phyloP scores from a whole-genome alignment of 2,888 invertebrate species.

The Corythucha ciliata region DNA sequence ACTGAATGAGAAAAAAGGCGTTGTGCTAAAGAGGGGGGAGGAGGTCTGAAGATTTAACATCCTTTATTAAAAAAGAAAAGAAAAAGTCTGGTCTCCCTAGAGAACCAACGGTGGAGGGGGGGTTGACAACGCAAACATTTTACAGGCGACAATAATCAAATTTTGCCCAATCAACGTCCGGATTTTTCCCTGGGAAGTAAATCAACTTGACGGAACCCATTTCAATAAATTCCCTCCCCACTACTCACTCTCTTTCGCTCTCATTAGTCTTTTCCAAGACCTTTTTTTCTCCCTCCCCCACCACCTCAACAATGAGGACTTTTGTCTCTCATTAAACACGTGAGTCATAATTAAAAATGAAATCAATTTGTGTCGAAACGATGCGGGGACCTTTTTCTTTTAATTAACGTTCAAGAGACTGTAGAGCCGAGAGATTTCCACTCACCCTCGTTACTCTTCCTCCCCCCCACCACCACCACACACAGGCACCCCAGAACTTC shows the following conservation, averaged over 20 bases:
- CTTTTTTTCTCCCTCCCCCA: not conserved
- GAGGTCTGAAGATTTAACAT: too few species aligned
- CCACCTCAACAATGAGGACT: not conserved
- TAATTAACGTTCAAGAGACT: too few species aligned
- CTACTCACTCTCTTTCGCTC: not conserved
- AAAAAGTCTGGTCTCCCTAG: not conserved
- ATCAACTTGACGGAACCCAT: conserved; percentile 11
- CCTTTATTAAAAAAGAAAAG: too few species aligned
- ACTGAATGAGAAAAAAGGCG: too few species aligned
- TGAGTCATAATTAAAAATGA: conserved; percentile 32
- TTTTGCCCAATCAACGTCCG: conserved; percentile 29
- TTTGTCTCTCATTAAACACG: conserved; percentile 8
- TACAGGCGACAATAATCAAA: conserved; percentile 29
- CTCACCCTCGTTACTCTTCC: too few species aligned
- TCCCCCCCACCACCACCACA: not conserved
- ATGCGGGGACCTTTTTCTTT: conserved; percentile 24
- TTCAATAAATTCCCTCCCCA: conserved; percentile 17
- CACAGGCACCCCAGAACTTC: not conserved
- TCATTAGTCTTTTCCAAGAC: not conserved
- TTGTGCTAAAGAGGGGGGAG: too few species aligned
- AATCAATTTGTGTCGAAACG: conserved; percentile 31
- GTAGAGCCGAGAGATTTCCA: too few species aligned
- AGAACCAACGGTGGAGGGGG: conserved; percentile 8
- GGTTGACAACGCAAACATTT: conserved; percentile 29
- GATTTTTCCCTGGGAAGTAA: conserved; percentile 8